Evolutionary conservation across 2,888 invertebrate genomes (phyloP).

Genomic region (Standfussiana lucernea): DNA sequence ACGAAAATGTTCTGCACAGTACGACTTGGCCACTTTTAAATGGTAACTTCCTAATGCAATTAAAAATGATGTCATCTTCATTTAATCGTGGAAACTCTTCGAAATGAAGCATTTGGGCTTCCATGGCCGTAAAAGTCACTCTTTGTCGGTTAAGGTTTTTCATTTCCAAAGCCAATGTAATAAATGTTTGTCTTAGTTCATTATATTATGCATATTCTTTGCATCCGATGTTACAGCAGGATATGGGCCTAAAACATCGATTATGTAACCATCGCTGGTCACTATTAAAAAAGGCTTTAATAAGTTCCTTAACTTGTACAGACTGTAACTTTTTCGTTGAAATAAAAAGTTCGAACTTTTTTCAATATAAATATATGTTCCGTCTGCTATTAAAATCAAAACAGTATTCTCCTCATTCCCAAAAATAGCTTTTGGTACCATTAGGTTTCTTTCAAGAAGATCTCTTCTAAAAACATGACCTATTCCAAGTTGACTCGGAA

Average conservation of each 20-base stretch:
- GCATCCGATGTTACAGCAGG: neutral
- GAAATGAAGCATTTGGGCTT: too few relatives aligned
- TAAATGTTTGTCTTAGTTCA: neutral
- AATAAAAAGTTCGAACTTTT: too few relatives aligned
- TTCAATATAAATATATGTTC: slow-evolving; percentile 15
- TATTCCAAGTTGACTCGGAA: neutral
- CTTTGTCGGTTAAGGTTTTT: slow-evolving; percentile 10
- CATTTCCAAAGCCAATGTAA: neutral
- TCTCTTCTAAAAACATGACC: neutral
- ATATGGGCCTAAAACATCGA: slow-evolving; percentile 6
- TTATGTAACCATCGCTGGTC: slow-evolving; percentile 2
- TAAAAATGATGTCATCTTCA: slow-evolving; percentile 3
- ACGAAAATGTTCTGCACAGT: slow-evolving; percentile 1
- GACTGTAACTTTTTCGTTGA: slow-evolving; percentile 3
- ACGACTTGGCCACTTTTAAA: slow-evolving; percentile 8
- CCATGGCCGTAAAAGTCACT: neutral
- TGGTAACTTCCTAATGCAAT: neutral
- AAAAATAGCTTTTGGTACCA: slow-evolving; percentile 12
- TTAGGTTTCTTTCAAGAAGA: slow-evolving; percentile 4
- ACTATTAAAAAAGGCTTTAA: slow-evolving; percentile 11
- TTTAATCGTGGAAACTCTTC: slow-evolving; percentile 5
- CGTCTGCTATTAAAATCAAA: slow-evolving; percentile 11
- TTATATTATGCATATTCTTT: neutral
- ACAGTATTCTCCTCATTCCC: slow-evolving; percentile 4
- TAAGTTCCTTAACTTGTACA: slow-evolving; percentile 13